Percentiles rank a stretch among this genome's conserved stretches.
Evolutionary conservation across 2,797 vertebrate species (phyloP).

Genomic region (Garrulus glandarius): DNA sequence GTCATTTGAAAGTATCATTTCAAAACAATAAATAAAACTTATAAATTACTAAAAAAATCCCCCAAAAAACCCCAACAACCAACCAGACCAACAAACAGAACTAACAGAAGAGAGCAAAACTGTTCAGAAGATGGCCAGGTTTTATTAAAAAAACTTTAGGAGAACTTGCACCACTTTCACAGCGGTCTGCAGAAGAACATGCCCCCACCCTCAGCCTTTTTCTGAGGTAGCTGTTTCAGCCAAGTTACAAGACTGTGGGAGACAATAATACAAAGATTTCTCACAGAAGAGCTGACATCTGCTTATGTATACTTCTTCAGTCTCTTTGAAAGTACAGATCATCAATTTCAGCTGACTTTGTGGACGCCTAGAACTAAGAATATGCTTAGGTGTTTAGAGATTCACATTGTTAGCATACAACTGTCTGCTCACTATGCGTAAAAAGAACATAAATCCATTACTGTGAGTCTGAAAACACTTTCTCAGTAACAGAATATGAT

Average conservation of each 20-base stretch:
- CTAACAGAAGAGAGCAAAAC: neutral
- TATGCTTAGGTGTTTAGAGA: neutral
- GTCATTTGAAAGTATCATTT: neutral
- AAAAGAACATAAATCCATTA: constrained; percentile 42
- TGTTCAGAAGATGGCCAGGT: neutral
- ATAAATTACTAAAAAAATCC: neutral
- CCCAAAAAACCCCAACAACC: neutral
- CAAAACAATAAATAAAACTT: neutral
- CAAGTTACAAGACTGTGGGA: neutral
- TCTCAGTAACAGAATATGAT: neutral
- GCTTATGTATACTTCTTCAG: neutral
- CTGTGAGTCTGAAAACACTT: neutral
- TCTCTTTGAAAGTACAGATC: neutral
- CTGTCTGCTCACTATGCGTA: neutral
- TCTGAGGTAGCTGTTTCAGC: neutral
- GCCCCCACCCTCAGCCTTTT: neutral
- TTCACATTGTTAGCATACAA: neutral
- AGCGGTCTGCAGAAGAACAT: neutral
- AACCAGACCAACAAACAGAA: neutral
- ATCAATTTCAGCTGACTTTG: neutral
- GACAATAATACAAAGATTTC: neutral
- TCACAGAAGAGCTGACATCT: neutral
- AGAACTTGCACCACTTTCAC: neutral
- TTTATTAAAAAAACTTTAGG: neutral
- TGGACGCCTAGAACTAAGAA: neutral